Percentiles rank a stretch among this genome's conserved stretches.
These are phyloP conservation scores for Rotaria macrura DNA, from an alignment of 2,888 invertebrate species.

Conservation along the genomic window DNA sequence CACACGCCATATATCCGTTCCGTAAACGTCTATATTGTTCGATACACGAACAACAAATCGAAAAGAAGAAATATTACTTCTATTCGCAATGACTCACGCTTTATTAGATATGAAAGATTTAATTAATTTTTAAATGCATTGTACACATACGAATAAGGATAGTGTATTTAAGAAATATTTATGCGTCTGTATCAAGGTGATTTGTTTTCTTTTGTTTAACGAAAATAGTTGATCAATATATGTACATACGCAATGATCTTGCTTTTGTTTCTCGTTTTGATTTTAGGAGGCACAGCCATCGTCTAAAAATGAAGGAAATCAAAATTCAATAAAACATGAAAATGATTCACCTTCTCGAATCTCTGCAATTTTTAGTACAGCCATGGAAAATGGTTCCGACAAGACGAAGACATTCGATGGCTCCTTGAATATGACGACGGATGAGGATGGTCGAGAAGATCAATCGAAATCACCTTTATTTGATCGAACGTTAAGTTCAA, in stretches of 20 bases:
- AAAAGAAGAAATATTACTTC: background rate
- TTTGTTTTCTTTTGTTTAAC: background rate
- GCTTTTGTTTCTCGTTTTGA: background rate
- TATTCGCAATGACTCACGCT: background rate
- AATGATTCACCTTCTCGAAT: background rate
- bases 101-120: background rate
- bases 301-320: background rate
- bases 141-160: background rate
- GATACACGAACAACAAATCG: background rate
- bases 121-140: background rate
- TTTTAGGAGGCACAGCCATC: background rate
- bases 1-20: too few relatives aligned
- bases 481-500: background rate
- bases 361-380: background rate
- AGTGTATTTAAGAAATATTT: background rate
- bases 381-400: background rate
- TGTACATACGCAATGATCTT: too few relatives aligned
- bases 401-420: background rate
- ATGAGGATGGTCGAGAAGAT: background rate
- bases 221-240: too few relatives aligned
- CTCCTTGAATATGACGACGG: background rate
- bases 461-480: too few relatives aligned
- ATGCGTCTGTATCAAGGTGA: background rate
- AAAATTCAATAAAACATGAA: background rate
- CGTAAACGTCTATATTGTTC: background rate